Conservation (phyloP, 2,113 vertebrate species). For the Gymnarchus niloticus region DNA sequence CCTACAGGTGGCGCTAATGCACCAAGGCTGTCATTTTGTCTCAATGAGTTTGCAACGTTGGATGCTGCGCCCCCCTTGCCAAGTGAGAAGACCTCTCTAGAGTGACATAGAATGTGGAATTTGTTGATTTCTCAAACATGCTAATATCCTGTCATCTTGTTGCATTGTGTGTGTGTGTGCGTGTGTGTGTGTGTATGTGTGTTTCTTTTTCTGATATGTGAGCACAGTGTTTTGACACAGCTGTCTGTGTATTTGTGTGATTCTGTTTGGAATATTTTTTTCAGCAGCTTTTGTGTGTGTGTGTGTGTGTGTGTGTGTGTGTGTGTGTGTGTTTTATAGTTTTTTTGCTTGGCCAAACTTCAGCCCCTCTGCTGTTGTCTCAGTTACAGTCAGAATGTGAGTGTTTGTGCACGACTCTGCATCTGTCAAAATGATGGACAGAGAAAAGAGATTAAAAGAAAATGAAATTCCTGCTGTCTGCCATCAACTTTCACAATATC, state of each 20-base stretch:
- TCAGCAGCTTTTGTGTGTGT: background rate
- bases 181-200: background rate
- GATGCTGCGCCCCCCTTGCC: background rate
- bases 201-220: too few species aligned
- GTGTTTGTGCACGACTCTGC: background rate
- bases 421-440: background rate
- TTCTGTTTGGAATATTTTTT: background rate
- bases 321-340: background rate
- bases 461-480: background rate
- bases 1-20: constrained; percentile 67
- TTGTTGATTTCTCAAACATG: background rate
- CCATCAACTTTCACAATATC: constrained; percentile 18
- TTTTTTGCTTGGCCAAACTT: background rate
- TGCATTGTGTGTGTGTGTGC: background rate
- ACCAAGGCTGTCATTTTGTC: constrained; percentile 21
- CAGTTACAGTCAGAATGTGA: background rate
- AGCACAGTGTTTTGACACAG: background rate
- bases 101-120: background rate
- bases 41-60: background rate
- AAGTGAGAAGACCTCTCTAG: background rate
- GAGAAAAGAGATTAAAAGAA: background rate
- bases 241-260: background rate
- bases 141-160: background rate
- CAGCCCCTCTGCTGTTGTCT: background rate
- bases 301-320: background rate